Evolutionary conservation across 2,888 invertebrate genomes (phyloP), one percentile per base, ranked within the genome.

Genomic region (Euzetes globulus): DNA sequence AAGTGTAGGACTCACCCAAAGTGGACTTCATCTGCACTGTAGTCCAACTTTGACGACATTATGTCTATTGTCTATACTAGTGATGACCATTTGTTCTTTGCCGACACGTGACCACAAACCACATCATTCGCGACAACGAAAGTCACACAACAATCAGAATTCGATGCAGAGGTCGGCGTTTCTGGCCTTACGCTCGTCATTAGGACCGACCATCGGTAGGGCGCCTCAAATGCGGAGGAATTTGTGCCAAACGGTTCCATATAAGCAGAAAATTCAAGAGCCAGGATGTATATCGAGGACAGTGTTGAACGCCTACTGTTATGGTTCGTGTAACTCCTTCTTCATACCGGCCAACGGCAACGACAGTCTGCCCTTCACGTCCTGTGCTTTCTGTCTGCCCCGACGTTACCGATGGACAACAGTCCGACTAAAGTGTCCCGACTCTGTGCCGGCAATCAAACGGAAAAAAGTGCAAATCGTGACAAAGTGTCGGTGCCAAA

Each of bases 211-310:
- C 17, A 29, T 63, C 29, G 63, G 63, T 37, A 27, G 63, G n/a
- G 63, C 27, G 37, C 63, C 63, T 80, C 92, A 91, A 22, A 77
- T 65, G 29, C 19, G 74, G 17, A 45, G 70, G 13, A 70, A 70
- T 55, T 74, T 70, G n/a, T 74, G 74, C 41, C 47, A 70, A 60
- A 71, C 74, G 9, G 71, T 74, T 19, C 74, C 74, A 19, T 74
- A 70, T 71, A 29, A 52, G 37, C 74, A 74, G 52, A 47, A 47
- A 60, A 71, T 74, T 17, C 58, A 74, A 47, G 70, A 55, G 13
- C 29, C 74, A 1, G 74, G 74, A 52, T 74, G 74, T 58, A 52
- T 33, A 45, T 47, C 70, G 17, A 52, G 52, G 15, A 52, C 33
- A 33, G 41, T 74, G 17, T 33, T 33, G 19, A 74, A 74, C 33